Percentiles rank a stretch among this genome's conserved stretches.
Evolutionary conservation across 2,888 invertebrate genomes (phyloP).

Genomic region (Lysandra coridon): DNA sequence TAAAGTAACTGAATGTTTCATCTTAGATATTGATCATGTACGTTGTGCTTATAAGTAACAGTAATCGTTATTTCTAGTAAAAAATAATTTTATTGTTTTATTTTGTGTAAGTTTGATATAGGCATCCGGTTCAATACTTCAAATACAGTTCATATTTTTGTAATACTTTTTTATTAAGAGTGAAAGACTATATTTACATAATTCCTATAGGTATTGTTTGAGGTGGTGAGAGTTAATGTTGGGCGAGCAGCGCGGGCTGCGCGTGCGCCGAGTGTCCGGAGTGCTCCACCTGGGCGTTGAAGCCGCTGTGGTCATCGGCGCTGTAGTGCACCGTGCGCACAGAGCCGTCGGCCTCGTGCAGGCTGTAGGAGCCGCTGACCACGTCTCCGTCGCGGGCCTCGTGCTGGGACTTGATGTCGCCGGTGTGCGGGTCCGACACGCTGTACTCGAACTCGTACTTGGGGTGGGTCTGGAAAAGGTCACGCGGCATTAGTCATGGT

Average conservation of each 20-base stretch:
- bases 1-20: too few species aligned
- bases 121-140: too few species aligned
- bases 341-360: constrained; percentile 82
- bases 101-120: too few species aligned
- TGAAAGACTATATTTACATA: too few species aligned
- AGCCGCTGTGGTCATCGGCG: constrained; percentile 80
- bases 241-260: constrained; percentile 52
- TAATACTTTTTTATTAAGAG: too few species aligned
- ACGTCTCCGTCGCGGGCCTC: constrained; percentile 83
- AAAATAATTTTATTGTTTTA: too few species aligned
- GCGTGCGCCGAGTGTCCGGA: constrained; percentile 75
- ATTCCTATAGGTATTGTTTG: not conserved
- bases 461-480: constrained; percentile 60
- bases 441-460: constrained; percentile 78
- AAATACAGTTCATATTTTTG: too few species aligned
- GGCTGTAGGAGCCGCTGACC: constrained; percentile 82
- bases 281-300: constrained; percentile 80
- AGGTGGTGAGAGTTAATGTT: constrained; percentile 36
- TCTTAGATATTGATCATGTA: too few species aligned
- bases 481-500: constrained; percentile 42
- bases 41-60: too few species aligned
- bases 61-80: too few species aligned
- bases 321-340: constrained; percentile 81
- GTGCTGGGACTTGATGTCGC: constrained; percentile 81
- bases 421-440: constrained; percentile 77